Percentiles rank a stretch among this genome's conserved stretches.
Conservation (phyloP, 2,113 vertebrate species). For the Asarcornis scutulata region DNA sequence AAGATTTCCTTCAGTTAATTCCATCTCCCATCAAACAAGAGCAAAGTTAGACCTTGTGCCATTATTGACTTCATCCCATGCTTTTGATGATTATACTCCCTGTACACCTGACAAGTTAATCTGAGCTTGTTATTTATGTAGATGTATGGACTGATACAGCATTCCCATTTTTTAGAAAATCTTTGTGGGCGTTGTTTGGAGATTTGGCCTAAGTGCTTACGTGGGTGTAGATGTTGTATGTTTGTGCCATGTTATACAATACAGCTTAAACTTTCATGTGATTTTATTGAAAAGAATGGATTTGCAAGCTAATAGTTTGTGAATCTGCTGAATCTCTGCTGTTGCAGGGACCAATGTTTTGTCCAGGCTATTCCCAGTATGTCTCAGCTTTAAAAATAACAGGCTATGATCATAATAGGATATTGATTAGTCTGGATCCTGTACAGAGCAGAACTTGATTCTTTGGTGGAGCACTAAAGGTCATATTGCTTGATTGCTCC, state of each 20-base stretch:
- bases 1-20: background rate
- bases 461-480: constrained; percentile 87
- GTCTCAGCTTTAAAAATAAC: constrained; percentile 5
- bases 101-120: background rate
- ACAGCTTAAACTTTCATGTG: background rate
- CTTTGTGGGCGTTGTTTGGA: background rate
- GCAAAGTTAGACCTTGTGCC: background rate
- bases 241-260: background rate
- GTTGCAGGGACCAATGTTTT: background rate
- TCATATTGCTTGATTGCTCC: constrained; percentile 85
- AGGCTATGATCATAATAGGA: constrained; percentile 84
- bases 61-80: background rate
- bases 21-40: background rate
- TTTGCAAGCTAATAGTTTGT: background rate
- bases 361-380: background rate
- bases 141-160: background rate
- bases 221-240: background rate
- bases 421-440: constrained; percentile 94
- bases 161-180: background rate
- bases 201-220: background rate
- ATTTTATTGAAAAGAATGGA: constrained; percentile 4
- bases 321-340: constrained; percentile 32
- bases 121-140: background rate
- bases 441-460: constrained; percentile 82
- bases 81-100: background rate